Conservation (phyloP, 2,113 vertebrate species). For the Cercocebus atys region DNA sequence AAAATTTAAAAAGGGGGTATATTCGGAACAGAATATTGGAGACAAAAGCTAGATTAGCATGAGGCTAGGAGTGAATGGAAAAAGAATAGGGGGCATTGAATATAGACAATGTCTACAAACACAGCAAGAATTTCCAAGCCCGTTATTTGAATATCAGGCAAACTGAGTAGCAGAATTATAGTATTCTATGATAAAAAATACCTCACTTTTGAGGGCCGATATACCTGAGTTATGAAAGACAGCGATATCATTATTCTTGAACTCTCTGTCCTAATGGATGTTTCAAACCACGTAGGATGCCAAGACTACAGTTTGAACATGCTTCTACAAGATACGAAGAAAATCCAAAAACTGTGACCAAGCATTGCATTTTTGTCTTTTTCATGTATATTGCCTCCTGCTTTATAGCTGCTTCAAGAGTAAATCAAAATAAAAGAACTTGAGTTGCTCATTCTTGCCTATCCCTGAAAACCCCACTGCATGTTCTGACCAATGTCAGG, state of each 20-base stretch:
- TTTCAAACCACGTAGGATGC: background rate
- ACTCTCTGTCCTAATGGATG: background rate
- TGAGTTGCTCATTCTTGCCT: background rate
- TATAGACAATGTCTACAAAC: background rate
- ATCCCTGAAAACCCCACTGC: background rate
- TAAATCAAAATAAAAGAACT: background rate
- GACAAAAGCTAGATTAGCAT: background rate
- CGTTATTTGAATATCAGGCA: background rate
- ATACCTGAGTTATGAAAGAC: background rate
- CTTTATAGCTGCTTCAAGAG: background rate
- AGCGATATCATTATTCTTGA: background rate
- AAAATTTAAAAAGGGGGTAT: background rate
- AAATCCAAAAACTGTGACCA: background rate
- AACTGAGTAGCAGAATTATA: background rate
- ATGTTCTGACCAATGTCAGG: background rate
- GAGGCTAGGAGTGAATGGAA: background rate
- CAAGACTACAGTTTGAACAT: background rate
- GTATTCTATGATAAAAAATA: background rate
- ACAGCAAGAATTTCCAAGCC: background rate
- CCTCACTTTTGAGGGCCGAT: background rate
- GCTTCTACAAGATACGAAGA: background rate
- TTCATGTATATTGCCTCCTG: background rate
- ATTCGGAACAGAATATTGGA: background rate
- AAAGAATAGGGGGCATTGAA: background rate
- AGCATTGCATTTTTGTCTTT: background rate